These are phyloP conservation scores for Heteromormyrus szaboi DNA, from an alignment of 2,797 vertebrate species.

Conservation along the genomic window DNA sequence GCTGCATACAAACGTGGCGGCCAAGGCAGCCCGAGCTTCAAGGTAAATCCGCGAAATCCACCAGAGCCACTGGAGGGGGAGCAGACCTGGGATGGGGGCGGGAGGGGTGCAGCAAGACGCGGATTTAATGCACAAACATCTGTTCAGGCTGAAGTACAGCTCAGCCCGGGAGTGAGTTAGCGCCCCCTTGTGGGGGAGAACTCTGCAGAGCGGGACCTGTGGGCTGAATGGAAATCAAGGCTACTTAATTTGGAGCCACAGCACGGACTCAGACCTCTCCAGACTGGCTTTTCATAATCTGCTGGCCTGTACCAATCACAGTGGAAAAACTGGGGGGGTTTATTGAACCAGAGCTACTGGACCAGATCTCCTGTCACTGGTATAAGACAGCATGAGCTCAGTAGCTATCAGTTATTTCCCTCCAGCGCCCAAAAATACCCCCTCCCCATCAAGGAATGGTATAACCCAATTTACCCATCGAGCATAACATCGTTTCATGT, in stretches of 20 bases:
- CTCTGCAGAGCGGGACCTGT: neutral
- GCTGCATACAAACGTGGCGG: neutral
- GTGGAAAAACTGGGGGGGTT: neutral
- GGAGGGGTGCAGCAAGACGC: neutral
- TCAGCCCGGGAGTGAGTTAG: neutral
- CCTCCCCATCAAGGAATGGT: neutral
- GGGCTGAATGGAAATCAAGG: conserved; percentile 8
- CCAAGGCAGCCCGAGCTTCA: neutral
- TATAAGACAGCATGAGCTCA: neutral
- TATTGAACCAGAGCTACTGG: neutral
- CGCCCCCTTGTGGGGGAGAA: neutral
- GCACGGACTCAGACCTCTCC: neutral
- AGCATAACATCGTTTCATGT: neutral
- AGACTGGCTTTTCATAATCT: neutral
- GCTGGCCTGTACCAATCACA: neutral
- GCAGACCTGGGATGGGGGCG: neutral
- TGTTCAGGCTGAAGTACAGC: neutral
- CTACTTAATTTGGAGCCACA: conserved; percentile 1
- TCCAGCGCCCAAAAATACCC: neutral
- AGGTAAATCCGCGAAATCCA: neutral
- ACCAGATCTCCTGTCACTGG: neutral
- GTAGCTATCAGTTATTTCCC: neutral
- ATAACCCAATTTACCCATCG: neutral
- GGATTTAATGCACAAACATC: neutral
- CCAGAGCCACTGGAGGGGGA: neutral